Base-by-base conservation (phyloP, 2,888 invertebrate species). In the Sarcophaga carnaria region DNA sequence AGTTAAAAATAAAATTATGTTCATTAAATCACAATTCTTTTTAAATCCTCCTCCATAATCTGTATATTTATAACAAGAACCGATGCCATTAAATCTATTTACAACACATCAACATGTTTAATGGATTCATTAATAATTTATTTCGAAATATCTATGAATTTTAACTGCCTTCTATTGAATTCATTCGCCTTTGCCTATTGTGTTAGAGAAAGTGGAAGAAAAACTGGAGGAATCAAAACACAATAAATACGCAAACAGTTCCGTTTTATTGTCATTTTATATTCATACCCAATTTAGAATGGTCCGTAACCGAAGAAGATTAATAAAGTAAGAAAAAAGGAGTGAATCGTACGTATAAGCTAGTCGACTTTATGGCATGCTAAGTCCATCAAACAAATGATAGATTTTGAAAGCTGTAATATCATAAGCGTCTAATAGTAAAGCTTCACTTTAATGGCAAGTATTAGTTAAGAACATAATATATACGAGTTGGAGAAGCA, bases 41-140 rank as follows among this genome's bases (percentile, higher is more conserved):
- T 8, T 22, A 25, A 25, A 22, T 25, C 25, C 14, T 25, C 14
- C 11, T 25, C 22, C 22, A 22, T 64, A 66, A n/a, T n/a, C 66
- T 4, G 8, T 67, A 2, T 27, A 27, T 8, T 27, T n/a, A 10
- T 20, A 37, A 67, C 10, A 45, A 14, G 45, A n/a, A 37, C 11
- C 4, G 37, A 59, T 59, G 27, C 12, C 27, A 27, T 25, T 25
- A 17, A 71, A n/a, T 71, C 54, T 59, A 54, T n/a, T 27, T n/a
- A 54, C 71, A 49, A 69, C 22, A 27, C 59, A 54, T 59, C 54
- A 71, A 22, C n/a, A 64, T 66, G n/a, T 62, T 67, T 49, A 60
- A 75, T 74, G 27, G 67, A 75, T 67, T 72, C 67, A 69, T 75
- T 75, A 69, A 75, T 69, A 49, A 80, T 75, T 80, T 75, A 80